These are phyloP conservation scores for Stratiolaelaps scimitus DNA, from an alignment of 1,140 invertebrate genomes.

Conservation along the genomic window DNA sequence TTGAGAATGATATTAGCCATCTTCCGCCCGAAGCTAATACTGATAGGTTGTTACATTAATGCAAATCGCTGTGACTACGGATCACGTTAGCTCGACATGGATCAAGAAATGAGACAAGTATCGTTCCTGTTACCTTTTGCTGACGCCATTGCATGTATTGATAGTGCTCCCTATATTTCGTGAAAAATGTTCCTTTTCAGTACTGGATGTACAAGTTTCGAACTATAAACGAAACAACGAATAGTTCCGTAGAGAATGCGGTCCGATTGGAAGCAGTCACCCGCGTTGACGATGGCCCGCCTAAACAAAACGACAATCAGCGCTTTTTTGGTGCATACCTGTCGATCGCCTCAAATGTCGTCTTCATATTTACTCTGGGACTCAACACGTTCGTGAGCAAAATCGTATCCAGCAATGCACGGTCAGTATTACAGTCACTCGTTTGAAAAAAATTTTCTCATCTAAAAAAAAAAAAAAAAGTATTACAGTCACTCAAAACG, in stretches of 20 bases:
- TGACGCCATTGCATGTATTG: too few relatives aligned
- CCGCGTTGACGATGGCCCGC: not conserved
- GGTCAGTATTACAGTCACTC: constrained; percentile 31
- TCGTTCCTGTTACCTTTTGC: too few relatives aligned
- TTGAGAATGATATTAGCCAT: too few relatives aligned
- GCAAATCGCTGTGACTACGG: too few relatives aligned
- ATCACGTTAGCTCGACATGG: too few relatives aligned
- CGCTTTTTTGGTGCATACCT: constrained; percentile 10
- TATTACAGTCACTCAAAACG: too few relatives aligned
- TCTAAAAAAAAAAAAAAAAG: too few relatives aligned
- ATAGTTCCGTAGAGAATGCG: not conserved
- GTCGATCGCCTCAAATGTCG: constrained; percentile 6
- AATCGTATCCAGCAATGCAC: constrained; percentile 30
- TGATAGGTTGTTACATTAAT: too few relatives aligned
- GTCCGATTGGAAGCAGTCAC: not conserved
- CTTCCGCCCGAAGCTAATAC: too few relatives aligned
- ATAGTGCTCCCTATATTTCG: too few relatives aligned
- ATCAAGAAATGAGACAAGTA: too few relatives aligned
- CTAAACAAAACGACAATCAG: constrained; percentile 2
- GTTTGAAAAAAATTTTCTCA: too few relatives aligned
- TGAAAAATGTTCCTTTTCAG: constrained; percentile 53
- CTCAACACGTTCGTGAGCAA: constrained; percentile 4
- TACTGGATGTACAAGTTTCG: constrained; percentile 92
- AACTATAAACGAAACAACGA: constrained; percentile 53
- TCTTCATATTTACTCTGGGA: not conserved